Percentiles rank a stretch among this genome's conserved stretches.
Conservation (phyloP, 2,113 vertebrate genomes). For the Brienomyrus brachyistius region DNA sequence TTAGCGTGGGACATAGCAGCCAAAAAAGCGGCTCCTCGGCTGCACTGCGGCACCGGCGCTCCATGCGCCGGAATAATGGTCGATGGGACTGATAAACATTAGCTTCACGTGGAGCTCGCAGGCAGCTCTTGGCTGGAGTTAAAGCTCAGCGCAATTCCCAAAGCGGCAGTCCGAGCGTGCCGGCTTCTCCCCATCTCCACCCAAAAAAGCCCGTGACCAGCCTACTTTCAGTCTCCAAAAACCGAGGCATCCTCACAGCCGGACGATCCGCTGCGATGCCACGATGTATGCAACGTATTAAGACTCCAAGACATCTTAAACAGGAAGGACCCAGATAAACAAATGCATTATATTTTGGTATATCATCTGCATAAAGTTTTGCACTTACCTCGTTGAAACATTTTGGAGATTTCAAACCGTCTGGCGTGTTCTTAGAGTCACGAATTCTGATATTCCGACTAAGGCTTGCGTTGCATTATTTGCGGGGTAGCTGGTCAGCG, state of each 20-base stretch:
- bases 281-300: not conserved
- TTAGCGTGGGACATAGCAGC: slow-evolving; percentile 11
- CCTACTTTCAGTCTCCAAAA: not conserved
- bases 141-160: not conserved
- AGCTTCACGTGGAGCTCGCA: slow-evolving; percentile 31
- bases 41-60: slow-evolving; percentile 59
- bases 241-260: not conserved
- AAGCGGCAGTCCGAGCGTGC: not conserved
- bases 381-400: slow-evolving; percentile 57
- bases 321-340: not conserved
- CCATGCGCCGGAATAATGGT: slow-evolving; percentile 49
- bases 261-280: not conserved
- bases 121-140: not conserved
- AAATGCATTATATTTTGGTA: not conserved
- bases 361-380: not conserved
- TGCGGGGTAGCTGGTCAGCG: slow-evolving; percentile 11
- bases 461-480: slow-evolving; percentile 42
- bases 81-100: slow-evolving; percentile 54
- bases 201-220: not conserved
- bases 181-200: not conserved
- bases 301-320: not conserved
- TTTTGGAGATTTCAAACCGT: slow-evolving; percentile 48
- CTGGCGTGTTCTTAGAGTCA: slow-evolving; percentile 23
- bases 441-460: slow-evolving; percentile 37
- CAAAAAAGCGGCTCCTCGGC: slow-evolving; percentile 40